A percentile compares a stretch with the other conserved stretches of the same genome.
phyloP scores from a whole-genome alignment of 2,888 invertebrate genomes.

The Sipha maydis region DNA sequence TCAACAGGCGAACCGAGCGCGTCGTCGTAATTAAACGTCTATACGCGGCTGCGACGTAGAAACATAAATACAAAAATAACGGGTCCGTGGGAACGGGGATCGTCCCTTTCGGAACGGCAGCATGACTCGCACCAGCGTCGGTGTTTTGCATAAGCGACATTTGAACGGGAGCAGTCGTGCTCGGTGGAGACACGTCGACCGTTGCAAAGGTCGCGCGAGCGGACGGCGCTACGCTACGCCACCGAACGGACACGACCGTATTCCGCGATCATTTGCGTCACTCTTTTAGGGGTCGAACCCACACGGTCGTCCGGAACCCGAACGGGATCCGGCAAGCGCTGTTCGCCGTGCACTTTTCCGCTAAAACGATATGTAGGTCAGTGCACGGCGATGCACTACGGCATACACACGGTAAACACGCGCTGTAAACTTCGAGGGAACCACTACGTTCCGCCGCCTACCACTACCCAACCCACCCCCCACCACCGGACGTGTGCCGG shows the following conservation, averaged over 20 bases:
- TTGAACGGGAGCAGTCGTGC: slow-evolving; percentile 28
- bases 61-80: not conserved
- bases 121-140: slow-evolving; percentile 37
- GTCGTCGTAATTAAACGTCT: not conserved
- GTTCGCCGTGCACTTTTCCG: not conserved
- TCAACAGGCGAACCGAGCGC: slow-evolving; percentile 6
- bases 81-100: not conserved
- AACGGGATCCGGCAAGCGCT: not conserved
- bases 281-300: not conserved
- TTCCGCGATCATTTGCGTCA: not conserved
- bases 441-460: not conserved
- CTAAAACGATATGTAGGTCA: not conserved
- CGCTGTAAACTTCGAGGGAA: not conserved
- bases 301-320: not conserved
- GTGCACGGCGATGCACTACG: not conserved
- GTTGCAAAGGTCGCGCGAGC: slow-evolving; percentile 25
- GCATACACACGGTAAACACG: no score
- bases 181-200: not conserved
- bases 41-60: not conserved
- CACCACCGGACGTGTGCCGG: not conserved
- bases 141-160: slow-evolving; percentile 43
- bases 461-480: not conserved
- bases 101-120: slow-evolving; percentile 29
- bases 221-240: slow-evolving; percentile 13
- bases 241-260: slow-evolving; percentile 33